Percentiles rank a stretch among this genome's conserved stretches.
These are phyloP conservation scores for Achatina immaculata DNA, from an alignment of 1,140 invertebrate species.

Conservation along the genomic window DNA sequence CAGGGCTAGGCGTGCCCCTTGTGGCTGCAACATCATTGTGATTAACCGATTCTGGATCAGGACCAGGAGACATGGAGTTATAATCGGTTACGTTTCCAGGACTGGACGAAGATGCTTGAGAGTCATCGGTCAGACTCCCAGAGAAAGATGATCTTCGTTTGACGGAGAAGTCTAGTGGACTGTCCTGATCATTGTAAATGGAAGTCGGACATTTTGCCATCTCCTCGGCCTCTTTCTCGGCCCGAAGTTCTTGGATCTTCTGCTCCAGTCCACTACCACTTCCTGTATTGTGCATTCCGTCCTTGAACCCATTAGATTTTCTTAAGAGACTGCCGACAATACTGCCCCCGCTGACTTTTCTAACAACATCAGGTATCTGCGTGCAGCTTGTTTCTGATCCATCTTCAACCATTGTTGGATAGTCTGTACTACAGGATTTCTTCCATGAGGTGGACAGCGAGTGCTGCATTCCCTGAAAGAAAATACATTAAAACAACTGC, in stretches of 20 bases:
- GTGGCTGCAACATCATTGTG: background rate
- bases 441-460: no score
- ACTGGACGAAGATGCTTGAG: constrained; percentile 39
- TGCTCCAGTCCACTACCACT: background rate
- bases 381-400: no score
- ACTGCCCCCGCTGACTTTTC: no score
- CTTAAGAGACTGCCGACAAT: no score
- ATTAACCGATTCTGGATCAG: background rate
- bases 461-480: no score
- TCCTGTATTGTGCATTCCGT: background rate
- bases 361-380: no score
- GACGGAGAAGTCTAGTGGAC: constrained; percentile 53
- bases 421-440: no score
- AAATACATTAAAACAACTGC: no score
- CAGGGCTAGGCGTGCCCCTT: constrained; percentile 1
- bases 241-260: constrained; percentile 21
- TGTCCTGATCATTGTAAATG: constrained; percentile 42
- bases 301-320: background rate
- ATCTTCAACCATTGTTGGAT: no score
- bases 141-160: constrained; percentile 40
- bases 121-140: constrained; percentile 44
- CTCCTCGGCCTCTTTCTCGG: constrained; percentile 7
- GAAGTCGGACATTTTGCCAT: background rate
- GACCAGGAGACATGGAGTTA: background rate
- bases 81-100: constrained; percentile 22